phyloP scores from a whole-genome alignment of 1,140 invertebrate genomes.

The Drosophila kikkawai region DNA sequence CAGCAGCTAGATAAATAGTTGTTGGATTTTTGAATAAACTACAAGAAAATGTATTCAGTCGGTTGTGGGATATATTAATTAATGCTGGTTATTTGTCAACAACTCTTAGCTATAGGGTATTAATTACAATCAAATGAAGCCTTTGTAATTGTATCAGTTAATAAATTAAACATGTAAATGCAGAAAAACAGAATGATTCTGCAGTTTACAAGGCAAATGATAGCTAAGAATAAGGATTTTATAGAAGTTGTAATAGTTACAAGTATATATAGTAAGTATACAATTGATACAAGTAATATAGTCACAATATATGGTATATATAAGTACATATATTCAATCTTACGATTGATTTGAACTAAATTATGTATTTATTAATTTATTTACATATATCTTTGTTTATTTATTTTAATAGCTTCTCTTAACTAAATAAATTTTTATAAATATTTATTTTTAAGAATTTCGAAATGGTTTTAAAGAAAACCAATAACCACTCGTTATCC shows the following conservation, averaged over 20 bases:
- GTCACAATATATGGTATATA: neutral
- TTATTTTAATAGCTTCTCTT: neutral
- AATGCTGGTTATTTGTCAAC: neutral
- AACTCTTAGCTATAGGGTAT: neutral
- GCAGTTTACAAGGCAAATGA: neutral
- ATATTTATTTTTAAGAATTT: neutral
- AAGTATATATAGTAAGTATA: neutral
- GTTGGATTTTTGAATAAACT: neutral
- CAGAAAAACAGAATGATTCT: neutral
- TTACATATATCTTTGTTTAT: neutral
- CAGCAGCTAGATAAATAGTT: conserved; percentile 1
- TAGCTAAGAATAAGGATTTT: neutral
- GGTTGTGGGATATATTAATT: neutral
- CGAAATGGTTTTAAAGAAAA: neutral
- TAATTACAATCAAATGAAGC: neutral
- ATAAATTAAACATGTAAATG: neutral
- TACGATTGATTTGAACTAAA: neutral
- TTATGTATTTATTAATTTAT: neutral
- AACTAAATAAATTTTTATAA: neutral
- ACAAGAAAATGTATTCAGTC: neutral
- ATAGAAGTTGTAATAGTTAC: neutral
- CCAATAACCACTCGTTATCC: neutral
- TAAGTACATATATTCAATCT: neutral
- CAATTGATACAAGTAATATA: neutral
- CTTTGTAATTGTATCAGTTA: conserved; percentile 5